Evolutionary conservation across 2,888 invertebrate species (phyloP).

Genomic region (Mesochorus sp.): DNA sequence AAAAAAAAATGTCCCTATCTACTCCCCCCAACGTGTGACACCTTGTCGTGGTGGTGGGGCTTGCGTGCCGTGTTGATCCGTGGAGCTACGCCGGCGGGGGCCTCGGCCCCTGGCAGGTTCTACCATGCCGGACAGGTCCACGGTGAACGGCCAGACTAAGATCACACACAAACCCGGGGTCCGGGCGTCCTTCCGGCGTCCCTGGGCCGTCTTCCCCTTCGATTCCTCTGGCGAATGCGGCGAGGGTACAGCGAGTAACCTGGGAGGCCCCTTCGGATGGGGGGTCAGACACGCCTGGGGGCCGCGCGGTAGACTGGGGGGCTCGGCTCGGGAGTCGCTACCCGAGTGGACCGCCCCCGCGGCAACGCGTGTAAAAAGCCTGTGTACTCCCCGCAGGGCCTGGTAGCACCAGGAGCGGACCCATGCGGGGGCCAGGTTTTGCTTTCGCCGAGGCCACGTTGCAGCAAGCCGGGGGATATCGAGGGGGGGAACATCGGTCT

Average conservation of each 20-base stretch:
- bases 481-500: background rate
- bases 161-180: background rate
- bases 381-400: background rate
- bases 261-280: background rate
- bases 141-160: background rate
- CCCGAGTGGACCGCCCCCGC: conserved; percentile 3
- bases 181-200: background rate
- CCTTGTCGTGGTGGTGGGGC: conserved; percentile 57
- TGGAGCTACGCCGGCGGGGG: conserved; percentile 40
- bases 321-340: background rate
- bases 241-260: background rate
- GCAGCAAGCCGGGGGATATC: background rate
- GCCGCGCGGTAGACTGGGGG: background rate
- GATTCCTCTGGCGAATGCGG: conserved; percentile 8
- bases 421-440: background rate
- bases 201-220: background rate
- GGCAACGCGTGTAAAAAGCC: background rate
- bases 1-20: no score
- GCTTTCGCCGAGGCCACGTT: background rate
- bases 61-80: conserved; percentile 23
- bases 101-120: no score
- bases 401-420: background rate
- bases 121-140: background rate
- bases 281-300: background rate
- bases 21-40: background rate